Base-by-base conservation (phyloP, 2,797 vertebrate species). In the Vipera ursinii region DNA sequence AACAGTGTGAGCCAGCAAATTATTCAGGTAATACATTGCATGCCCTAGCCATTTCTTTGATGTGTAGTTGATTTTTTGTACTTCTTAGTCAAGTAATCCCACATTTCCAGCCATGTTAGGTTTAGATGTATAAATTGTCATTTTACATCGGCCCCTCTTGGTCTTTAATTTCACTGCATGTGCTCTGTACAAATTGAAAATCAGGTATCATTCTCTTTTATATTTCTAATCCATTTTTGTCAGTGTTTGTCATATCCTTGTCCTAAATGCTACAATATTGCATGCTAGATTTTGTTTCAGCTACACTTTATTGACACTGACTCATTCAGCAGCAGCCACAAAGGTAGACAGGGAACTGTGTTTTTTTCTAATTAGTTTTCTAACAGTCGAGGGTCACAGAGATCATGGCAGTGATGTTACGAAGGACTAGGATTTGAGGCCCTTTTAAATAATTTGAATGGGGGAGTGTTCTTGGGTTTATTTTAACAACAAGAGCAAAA, bases 1-100 rank as follows among this genome's bases (percentile, higher is more conserved):
- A 98, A 60, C 95, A 97, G 51, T 99, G 99, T 95, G 98, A 98
- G 56, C 53, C 94, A 6, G 95, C 97, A 92, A 96, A 97, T 95
- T 99, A 99, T 57, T 96, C 99, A 95, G 99, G 99, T 99, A 97
- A 56, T 2, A 22, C 20, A 20, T 69, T 13, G 13, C 10, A 51
- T 51, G 44, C 7, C 85, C 57, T n/a, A 14, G 9, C 65, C 12
- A 87, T 60, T 65, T 90, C 56, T 78, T 15, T 61, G 48, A 88
- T 24, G 28, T 60, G 12, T 7, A 44, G 38, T 55, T 90, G 20
- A 56, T 86, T 86, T 44, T 14, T 8, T 38, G 20, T 48, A 51
- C 4, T 92, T 8, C 0, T 38, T 86, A 73, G 26, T 9, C 60
- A 89, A 55, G 38, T 59, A 63, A n/a, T 82, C 87, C n/a, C 86